Base-by-base conservation (phyloP, 2,113 vertebrate genomes). In the Indicator indicator region DNA sequence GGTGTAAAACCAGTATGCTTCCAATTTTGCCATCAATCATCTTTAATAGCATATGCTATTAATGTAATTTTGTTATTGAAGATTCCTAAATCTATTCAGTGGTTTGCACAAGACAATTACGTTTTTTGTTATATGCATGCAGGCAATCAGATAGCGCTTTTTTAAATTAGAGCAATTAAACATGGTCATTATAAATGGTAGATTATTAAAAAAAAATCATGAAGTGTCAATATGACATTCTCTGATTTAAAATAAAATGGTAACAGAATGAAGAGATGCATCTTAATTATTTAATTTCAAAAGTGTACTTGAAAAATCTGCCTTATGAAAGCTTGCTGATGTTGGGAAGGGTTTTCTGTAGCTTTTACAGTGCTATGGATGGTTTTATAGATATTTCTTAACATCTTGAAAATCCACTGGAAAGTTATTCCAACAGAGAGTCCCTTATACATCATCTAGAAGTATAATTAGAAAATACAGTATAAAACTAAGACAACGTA, bases 41-140 rank as follows among this genome's bases (percentile, higher is more conserved):
- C 98, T 98, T 98, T 98, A 98, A 98, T 98, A 97, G 97, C 97
- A 96, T 96, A 97, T 97, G 97, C 97, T 97, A 98, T 97, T 98
- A 97, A 98, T 97, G 97, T 97, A 98, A 98, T 98, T 98, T 98
- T 97, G 97, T 98, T 98, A 98, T 95, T 97, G 97, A 98, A 98
- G 97, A 98, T 97, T 97, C 95, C 95, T 96, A 97, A 97, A 95
- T 96, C 97, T 97, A 97, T 97, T 98, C 97, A 96, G 95, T 95
- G 96, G 96, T 95, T 97, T 97, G 91, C 95, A 95, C 84, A 96
- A 97, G 97, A 98, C 97, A 98, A 98, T 98, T 98, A 98, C 7
- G 95, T 84, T 97, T 69, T 98, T 98, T 97, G 95, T 93, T 95
- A 97, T 86, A 86, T 94, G 77, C 95, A 97, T 87, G 93, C 91